Evolutionary conservation across 2,888 invertebrate genomes (phyloP).

Genomic region (Sepioteuthis lessoniana): DNA sequence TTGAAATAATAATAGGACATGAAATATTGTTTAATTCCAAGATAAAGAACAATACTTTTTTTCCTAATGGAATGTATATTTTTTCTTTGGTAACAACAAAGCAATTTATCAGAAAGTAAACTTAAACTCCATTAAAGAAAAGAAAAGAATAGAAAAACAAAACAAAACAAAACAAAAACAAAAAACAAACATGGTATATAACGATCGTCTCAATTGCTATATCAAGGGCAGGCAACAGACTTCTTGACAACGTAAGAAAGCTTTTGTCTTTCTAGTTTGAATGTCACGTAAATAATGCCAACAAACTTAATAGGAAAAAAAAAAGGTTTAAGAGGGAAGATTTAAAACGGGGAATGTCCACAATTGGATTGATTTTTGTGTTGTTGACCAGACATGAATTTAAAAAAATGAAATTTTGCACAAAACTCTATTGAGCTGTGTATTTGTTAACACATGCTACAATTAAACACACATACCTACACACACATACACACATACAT

Average conservation of each 20-base stretch:
- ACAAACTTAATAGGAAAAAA: not conserved
- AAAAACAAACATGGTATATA: not conserved
- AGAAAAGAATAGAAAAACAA: too few relatives aligned
- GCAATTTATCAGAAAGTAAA: not conserved
- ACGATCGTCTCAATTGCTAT: not conserved
- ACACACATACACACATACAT: not conserved
- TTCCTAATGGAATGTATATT: not conserved
- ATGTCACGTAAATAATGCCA: constrained; percentile 18
- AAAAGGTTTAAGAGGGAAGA: not conserved
- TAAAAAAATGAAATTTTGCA: not conserved
- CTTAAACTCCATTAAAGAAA: too few relatives aligned
- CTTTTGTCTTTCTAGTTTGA: not conserved
- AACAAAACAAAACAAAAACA: not conserved
- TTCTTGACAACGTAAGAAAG: not conserved
- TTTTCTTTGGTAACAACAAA: not conserved
- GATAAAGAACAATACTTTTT: not conserved
- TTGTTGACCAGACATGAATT: not conserved
- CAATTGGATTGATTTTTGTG: not conserved
- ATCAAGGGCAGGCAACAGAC: not conserved
- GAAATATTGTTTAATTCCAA: too few relatives aligned
- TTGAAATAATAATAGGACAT: not conserved
- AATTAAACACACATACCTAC: not conserved
- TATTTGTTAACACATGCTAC: not conserved
- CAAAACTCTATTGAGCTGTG: not conserved
- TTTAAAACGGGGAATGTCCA: too few relatives aligned